Evolutionary conservation across 2,113 vertebrate species (phyloP).

Genomic region (Spermophilus dauricus): DNA sequence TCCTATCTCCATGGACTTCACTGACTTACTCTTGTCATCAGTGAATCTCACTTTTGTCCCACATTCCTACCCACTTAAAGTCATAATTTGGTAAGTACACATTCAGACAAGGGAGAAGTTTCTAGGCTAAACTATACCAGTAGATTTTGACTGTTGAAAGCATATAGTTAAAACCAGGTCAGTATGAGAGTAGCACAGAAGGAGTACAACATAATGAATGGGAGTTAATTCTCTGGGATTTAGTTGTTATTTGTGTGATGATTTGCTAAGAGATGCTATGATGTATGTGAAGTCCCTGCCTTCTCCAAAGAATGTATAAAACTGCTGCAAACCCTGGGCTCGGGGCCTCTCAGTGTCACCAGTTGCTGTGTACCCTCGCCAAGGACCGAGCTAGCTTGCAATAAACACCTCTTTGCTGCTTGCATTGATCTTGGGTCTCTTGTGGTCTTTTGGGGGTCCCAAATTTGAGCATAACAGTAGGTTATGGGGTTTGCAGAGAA

Average conservation of each 20-base stretch:
- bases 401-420: too few relatives aligned
- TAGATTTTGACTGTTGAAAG: slow-evolving; percentile 35
- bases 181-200: neutral
- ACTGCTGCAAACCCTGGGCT: too few relatives aligned
- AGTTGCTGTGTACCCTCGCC: too few relatives aligned
- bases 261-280: too few relatives aligned
- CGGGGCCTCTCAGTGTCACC: too few relatives aligned
- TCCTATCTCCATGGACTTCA: neutral
- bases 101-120: neutral
- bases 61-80: neutral
- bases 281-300: too few relatives aligned
- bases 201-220: neutral
- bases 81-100: neutral
- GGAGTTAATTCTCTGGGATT: neutral
- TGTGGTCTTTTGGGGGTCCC: too few relatives aligned
- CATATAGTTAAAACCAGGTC: neutral
- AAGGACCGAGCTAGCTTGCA: too few relatives aligned
- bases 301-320: too few relatives aligned
- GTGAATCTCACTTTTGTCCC: neutral
- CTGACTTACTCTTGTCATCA: neutral
- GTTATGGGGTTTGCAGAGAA: neutral
- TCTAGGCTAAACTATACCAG: neutral
- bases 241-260: neutral
- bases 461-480: too few relatives aligned
- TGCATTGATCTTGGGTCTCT: too few relatives aligned